A percentile compares a stretch with the other conserved stretches of the same genome.
These are phyloP conservation scores for Phoebastria nigripes DNA, from an alignment of 2,797 vertebrate species.

Conservation along the genomic window DNA sequence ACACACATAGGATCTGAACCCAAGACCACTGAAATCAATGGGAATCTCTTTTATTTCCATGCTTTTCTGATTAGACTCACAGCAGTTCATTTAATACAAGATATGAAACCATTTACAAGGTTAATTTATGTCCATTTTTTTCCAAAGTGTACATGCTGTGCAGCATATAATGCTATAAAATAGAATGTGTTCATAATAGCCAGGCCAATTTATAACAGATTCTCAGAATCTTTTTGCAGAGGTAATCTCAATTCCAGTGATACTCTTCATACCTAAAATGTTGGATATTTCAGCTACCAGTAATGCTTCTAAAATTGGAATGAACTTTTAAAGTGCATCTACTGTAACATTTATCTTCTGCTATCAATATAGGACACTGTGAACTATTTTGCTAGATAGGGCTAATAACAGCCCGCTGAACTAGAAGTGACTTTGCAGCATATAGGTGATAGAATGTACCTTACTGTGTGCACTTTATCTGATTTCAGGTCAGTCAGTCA, in stretches of 20 bases:
- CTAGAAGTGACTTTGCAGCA: slow-evolving; percentile 5
- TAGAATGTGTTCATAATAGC: background rate
- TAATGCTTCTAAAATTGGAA: slow-evolving; percentile 19
- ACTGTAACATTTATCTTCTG: slow-evolving; percentile 39
- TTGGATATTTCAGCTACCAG: slow-evolving; percentile 15
- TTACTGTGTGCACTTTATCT: background rate
- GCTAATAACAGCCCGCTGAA: slow-evolving; percentile 30
- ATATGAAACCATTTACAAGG: slow-evolving; percentile 3
- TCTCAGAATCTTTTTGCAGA: background rate
- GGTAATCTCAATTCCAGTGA: slow-evolving; percentile 20
- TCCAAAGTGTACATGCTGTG: background rate
- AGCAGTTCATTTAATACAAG: slow-evolving; percentile 21
- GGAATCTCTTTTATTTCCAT: background rate
- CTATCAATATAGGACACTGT: slow-evolving; percentile 16
- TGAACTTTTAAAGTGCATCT: slow-evolving; percentile 38
- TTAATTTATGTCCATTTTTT: slow-evolving; percentile 26
- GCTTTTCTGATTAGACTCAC: slow-evolving; percentile 8
- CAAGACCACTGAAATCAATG: background rate
- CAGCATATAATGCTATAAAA: background rate
- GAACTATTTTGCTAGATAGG: slow-evolving; percentile 32
- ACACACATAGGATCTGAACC: background rate
- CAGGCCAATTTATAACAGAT: background rate
- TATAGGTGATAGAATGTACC: background rate
- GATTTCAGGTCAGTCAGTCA: background rate
- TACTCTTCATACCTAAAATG: background rate